Evolutionary conservation across 2,888 invertebrate genomes (phyloP), one percentile per base, ranked within the genome.

Genomic region (Cinara cedri): DNA sequence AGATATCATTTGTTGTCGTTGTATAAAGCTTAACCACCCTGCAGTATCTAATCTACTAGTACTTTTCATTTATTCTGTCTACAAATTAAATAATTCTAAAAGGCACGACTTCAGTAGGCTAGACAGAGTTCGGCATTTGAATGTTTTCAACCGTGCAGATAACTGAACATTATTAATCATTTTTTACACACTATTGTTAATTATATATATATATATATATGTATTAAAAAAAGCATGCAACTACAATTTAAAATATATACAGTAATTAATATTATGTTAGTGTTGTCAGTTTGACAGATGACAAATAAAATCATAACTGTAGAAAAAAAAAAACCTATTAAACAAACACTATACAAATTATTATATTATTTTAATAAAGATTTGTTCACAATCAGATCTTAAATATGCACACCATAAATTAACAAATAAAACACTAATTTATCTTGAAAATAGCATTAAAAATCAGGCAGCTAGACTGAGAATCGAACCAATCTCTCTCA

Each of bases 91-190:
- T 16, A 60, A 46, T 68, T 66, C 24, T 60, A 70, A 70, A 70
- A 78, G 34, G 78, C 78, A 70, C 78, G 78, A 78, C 78, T 70
- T 78, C 70, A 78, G 70, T 62, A 78, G 78, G 78, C 68, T 78
- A 78, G 60, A 70, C 78, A 78, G 78, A 78, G 78, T 78, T 78
- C 78, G 78, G 70, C 78, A 78, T 78, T 78, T 78, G 78, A 78
- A 78, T 78, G 78, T 78, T 78, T 78, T 60, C 70, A 78, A 78
- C 68, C 76, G 76, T 76, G 76, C 76, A 65, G 16, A 66, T 68
- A 46, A 76, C 66, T 68, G 46, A 57, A 57, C 11, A 60, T 66
- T 46, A 42, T 60, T 44, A 72, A 65, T 65, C 54, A 65, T 68
- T n/a, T n/a, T n/a, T n/a, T 68, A 68, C 26, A 70, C 60, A 78